Conservation (phyloP, 1,140 invertebrate genomes). For the Macrocentrus cingulum region DNA sequence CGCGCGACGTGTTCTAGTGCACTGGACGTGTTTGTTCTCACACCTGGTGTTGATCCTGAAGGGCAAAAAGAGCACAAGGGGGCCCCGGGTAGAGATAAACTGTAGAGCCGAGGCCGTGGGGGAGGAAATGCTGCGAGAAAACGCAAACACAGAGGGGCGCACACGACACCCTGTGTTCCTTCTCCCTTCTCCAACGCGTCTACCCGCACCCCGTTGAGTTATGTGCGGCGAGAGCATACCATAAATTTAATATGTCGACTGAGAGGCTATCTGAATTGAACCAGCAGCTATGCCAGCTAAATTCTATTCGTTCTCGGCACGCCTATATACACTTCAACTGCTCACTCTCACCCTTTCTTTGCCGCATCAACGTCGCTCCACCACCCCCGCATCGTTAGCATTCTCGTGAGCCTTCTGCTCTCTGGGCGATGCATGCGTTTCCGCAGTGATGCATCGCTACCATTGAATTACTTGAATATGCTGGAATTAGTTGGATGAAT, state of each 20-base stretch:
- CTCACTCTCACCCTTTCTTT: constrained; percentile 10
- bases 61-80: constrained; percentile 10
- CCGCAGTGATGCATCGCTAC: constrained; percentile 18
- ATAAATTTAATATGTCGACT: constrained; percentile 44
- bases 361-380: neutral
- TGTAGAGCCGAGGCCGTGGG: neutral
- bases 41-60: constrained; percentile 13
- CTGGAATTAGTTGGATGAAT: too few relatives aligned
- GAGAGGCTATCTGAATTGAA: constrained; percentile 46
- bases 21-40: constrained; percentile 6
- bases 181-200: neutral
- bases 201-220: constrained; percentile 32
- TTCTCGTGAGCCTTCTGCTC: constrained; percentile 5
- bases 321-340: constrained; percentile 22
- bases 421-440: constrained; percentile 17
- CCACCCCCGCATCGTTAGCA: neutral
- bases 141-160: constrained; percentile 11
- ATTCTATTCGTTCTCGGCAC: constrained; percentile 43
- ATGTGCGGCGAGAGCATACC: constrained; percentile 38
- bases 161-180: neutral
- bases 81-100: constrained; percentile 10
- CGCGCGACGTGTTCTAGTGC: neutral
- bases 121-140: constrained; percentile 3
- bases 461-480: constrained; percentile 10
- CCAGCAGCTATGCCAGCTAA: constrained; percentile 37